phyloP scores from a whole-genome alignment of 2,888 invertebrate species.

The Dinocampus coccinellae region DNA sequence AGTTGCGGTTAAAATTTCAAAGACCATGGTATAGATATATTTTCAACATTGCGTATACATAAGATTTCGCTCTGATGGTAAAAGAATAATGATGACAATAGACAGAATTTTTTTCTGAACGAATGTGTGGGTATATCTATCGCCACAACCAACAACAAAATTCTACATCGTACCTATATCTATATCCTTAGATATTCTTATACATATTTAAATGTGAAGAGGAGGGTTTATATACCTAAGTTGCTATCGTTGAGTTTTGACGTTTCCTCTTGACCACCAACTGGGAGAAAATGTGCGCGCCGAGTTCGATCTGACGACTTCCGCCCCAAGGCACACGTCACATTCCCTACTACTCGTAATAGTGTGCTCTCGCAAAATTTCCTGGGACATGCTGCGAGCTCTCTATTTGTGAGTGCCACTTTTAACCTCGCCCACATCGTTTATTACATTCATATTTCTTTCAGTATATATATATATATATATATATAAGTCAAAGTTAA shows the following conservation, averaged over 20 bases:
- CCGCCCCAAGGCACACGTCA: conserved; percentile 33
- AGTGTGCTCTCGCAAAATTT: conserved; percentile 8
- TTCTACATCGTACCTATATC: neutral
- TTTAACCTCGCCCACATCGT: conserved; percentile 29
- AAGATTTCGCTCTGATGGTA: conserved; percentile 17
- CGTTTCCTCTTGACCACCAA: conserved; percentile 50
- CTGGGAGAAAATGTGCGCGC: conserved; percentile 46
- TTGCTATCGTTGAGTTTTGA: conserved; percentile 34
- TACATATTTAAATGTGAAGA: neutral
- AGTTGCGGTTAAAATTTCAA: conserved; percentile 45
- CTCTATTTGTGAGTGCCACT: neutral
- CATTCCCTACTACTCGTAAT: neutral
- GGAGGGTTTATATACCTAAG: neutral
- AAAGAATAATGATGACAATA: conserved; percentile 49
- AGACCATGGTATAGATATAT: conserved; percentile 38
- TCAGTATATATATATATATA: neutral
- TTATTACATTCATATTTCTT: conserved; percentile 21
- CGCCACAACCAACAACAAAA: neutral
- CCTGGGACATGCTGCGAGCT: neutral
- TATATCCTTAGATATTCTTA: neutral
- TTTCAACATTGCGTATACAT: neutral
- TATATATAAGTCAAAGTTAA: conserved; percentile 1
- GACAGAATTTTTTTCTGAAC: conserved; percentile 46
- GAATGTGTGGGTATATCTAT: neutral
- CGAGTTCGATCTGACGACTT: conserved; percentile 22